These are phyloP conservation scores for Harpalus rubripes DNA, from an alignment of 2,888 invertebrate genomes.

Conservation along the genomic window DNA sequence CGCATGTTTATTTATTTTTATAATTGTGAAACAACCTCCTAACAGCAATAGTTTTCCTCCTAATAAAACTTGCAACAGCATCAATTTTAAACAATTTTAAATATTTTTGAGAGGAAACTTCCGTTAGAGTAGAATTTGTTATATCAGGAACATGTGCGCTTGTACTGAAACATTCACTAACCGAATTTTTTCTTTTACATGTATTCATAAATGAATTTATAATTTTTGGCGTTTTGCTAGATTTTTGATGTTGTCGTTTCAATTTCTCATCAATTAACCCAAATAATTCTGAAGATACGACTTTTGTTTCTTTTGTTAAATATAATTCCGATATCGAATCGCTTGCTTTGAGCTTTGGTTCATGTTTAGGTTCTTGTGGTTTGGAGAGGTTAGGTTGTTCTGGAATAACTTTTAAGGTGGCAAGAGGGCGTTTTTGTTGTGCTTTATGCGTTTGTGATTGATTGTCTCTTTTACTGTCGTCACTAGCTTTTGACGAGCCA, in stretches of 20 bases:
- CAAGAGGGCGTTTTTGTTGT: no score
- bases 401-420: no score
- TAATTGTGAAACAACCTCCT: neutral
- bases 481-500: no score
- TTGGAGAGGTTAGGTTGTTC: no score
- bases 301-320: neutral
- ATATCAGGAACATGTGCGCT: no score
- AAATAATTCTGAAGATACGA: neutral
- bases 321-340: neutral
- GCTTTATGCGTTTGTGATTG: no score
- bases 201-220: neutral
- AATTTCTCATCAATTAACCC: neutral
- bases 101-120: conserved; percentile 18
- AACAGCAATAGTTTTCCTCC: conserved; percentile 18
- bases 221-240: neutral
- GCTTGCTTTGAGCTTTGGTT: neutral
- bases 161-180: neutral
- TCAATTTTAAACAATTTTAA: conserved; percentile 23
- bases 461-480: no score
- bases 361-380: neutral
- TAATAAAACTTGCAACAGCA: conserved; percentile 16
- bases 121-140: neutral
- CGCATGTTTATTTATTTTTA: conserved; percentile 12
- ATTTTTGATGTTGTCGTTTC: neutral
- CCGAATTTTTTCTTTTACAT: neutral